Evolutionary conservation across 2,113 vertebrate genomes (phyloP).

Genomic region (Petaurus breviceps): DNA sequence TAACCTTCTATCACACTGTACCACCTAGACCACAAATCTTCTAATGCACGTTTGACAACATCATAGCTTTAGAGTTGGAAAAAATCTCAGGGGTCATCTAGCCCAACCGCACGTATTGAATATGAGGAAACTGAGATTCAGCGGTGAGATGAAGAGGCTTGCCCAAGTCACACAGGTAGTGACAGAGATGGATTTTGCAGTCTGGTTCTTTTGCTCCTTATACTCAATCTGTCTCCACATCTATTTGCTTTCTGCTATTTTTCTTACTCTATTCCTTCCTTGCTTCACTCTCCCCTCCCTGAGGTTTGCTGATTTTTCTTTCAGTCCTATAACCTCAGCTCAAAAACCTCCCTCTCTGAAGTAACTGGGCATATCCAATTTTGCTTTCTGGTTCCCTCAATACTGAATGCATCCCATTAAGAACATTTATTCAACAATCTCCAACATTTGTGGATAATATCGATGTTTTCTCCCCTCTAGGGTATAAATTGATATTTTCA

Average conservation of each 20-base stretch:
- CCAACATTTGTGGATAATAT: not conserved
- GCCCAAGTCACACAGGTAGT: not conserved
- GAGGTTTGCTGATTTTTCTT: not conserved
- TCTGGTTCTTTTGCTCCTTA: not conserved
- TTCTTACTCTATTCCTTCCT: not conserved
- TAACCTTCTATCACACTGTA: not conserved
- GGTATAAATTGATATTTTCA: not conserved
- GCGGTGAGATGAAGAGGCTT: not conserved
- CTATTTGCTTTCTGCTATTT: not conserved
- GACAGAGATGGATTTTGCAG: not conserved
- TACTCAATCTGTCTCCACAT: no score
- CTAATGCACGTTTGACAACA: not conserved
- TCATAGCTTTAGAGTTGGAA: not conserved
- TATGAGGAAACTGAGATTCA: not conserved
- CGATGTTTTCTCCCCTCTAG: not conserved
- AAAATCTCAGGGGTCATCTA: not conserved
- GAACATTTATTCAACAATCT: not conserved
- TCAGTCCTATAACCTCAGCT: not conserved
- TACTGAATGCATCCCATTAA: not conserved
- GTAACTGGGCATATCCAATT: not conserved
- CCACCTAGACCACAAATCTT: not conserved
- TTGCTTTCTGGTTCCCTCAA: not conserved
- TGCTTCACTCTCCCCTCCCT: not conserved
- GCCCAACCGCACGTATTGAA: not conserved
- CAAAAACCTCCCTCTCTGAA: not conserved